These are phyloP conservation scores for Pachyseris speciosa DNA, from an alignment of 64 coral and sea anemone species.

Conservation along the genomic window DNA sequence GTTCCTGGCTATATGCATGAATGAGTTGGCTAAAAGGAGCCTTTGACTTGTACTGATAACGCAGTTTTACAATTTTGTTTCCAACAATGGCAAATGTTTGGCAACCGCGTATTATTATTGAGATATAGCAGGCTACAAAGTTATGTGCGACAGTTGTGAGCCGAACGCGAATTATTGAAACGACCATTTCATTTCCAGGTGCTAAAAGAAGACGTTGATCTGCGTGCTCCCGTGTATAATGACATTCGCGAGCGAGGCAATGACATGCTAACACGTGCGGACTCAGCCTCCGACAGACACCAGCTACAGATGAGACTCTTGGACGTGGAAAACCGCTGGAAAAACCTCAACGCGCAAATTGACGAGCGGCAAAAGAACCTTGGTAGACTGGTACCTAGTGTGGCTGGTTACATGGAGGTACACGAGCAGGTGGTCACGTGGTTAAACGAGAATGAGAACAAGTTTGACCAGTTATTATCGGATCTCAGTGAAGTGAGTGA, in stretches of 20 bases:
- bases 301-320: constrained; percentile 54
- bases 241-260: constrained; percentile 67
- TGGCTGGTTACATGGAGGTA: constrained; percentile 79
- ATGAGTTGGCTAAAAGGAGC: no score
- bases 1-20: no score
- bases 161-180: not conserved
- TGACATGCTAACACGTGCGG: constrained; percentile 32
- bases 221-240: constrained; percentile 61
- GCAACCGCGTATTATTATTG: no score
- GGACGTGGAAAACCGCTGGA: constrained; percentile 75
- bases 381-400: constrained; percentile 77
- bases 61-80: no score
- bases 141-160: not conserved
- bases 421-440: constrained; percentile 69
- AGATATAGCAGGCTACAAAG: not conserved
- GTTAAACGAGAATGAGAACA: constrained; percentile 78
- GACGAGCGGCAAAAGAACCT: constrained; percentile 77
- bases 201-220: constrained; percentile 71
- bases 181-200: constrained; percentile 20
- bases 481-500: constrained; percentile 51
- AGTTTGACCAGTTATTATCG: constrained; percentile 60
- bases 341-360: constrained; percentile 64
- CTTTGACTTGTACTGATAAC: no score
- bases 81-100: no score
- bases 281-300: constrained; percentile 59